Evolutionary conservation across 2,888 invertebrate genomes (phyloP), one percentile per base, ranked within the genome.

Genomic region (Sinelater perroti): DNA sequence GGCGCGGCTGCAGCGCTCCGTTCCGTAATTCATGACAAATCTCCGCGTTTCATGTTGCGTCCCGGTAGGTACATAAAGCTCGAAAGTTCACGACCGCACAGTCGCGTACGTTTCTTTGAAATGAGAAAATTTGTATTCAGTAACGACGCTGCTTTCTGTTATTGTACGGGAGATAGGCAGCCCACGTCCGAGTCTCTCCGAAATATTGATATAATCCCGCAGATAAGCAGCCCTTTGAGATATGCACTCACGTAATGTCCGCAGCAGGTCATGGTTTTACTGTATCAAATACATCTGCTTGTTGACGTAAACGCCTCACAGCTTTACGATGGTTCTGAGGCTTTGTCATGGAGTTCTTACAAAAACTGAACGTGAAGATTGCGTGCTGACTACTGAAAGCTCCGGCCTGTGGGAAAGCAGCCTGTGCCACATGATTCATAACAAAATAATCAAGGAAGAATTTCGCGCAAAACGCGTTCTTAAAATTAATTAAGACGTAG

Each of bases 71-170:
- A 46, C 38, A 60, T 56, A 56, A 60, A 60, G 51, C 49, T 60
- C 36, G 26, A 33, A 45, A 51, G 67, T 70, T 68, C 66, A 66
- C 66, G 69, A 71, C 68, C 67, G 64, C 62, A 61, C 62, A 56
- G 60, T 62, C 62, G 62, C 64, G 68, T 64, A 64, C 65, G 64
- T 70, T 73, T 73, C 67, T 69, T 65, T 69, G 68, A 74, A 76
- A 74, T 75, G 73, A 72, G 72, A 68, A 70, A 73, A 74, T 76
- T 76, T 75, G 71, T 75, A 76, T 76, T 74, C 76, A 73, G 70
- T 67, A 67, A 68, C 64, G 64, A 66, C 57, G 64, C 59, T 64
- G 64, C 58, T 64, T 67, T 67, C 61, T 72, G 63, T 67, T 70
- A 71, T 73, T 73, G 70, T 70, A 63, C 66, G 44, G 63, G 60